Evolutionary conservation across 2,113 vertebrate genomes (phyloP), one percentile per base, ranked within the genome.

Genomic region (Thomomys bottae): DNA sequence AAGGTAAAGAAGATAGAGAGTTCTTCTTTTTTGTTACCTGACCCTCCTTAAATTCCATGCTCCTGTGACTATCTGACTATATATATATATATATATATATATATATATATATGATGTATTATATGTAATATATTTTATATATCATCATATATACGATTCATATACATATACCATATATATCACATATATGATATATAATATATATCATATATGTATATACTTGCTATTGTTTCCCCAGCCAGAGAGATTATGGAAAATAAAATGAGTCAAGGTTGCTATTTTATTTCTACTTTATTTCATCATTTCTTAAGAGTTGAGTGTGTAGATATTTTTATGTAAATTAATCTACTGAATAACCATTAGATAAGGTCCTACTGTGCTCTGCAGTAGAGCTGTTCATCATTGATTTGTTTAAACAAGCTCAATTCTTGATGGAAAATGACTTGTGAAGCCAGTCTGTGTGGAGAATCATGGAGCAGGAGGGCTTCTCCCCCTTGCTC

Each of bases 401-500:
- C 81, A 54, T 88, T 91, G 66, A 91, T 93, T 94, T 90, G 85
- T 90, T 95, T 91, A 91, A 93, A 82, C 42, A 76, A 34, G 21
- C 24, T 86, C 9, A 72, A 79, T 77, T 94, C 68, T 79, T 89
- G 66, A 30, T 76, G 3, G 38, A 91, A 94, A 89, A 89, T 45
- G 36, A 78, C 92, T 75, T 78, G 76, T 84, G 32, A 93, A 67
- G 34, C 7, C 1, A 5, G 54, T 91, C 59, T 80, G 23, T 40
- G 12, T 5, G 71, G 12, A 80, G 30, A 88, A 14, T 91, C 34
- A 90, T 79, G 84, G 91, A 63, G 28, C 95, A 26, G 92, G 45
- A 95, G 30, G 93, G 45, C 0, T 20, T 72, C 32, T 94, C 59
- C 88, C 86, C n/a, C 67, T 71, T 64, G 38, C 15, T 66, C 49